phyloP scores from a whole-genome alignment of 2,113 vertebrate species.

The Grantiella picta region DNA sequence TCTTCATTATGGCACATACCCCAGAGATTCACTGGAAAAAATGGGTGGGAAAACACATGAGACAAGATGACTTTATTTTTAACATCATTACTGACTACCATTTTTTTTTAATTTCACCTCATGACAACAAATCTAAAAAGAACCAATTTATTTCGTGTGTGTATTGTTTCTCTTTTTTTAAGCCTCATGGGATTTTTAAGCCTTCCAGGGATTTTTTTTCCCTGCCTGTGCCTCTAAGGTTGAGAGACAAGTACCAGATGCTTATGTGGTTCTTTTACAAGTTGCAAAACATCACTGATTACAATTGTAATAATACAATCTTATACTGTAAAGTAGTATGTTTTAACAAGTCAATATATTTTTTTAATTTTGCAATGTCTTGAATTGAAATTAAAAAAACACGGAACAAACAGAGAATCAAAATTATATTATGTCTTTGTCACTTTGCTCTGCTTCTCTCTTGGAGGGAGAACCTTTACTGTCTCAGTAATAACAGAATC shows the following conservation, averaged over 20 bases:
- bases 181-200: background rate
- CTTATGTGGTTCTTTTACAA: background rate
- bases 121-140: background rate
- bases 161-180: background rate
- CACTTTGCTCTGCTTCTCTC: background rate
- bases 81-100: accelerated
- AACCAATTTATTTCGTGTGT: background rate
- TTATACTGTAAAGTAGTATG: background rate
- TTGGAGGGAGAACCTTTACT: background rate
- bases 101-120: background rate
- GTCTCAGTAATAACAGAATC: background rate
- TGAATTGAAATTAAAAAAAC: background rate
- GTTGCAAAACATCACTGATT: background rate
- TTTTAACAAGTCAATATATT: background rate
- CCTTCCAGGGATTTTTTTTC: background rate
- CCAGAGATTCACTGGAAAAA: background rate
- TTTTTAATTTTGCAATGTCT: background rate
- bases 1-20: background rate
- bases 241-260: background rate
- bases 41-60: background rate
- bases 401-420: background rate
- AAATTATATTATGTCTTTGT: background rate
- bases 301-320: background rate
- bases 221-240: background rate
- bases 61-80: background rate